These are phyloP conservation scores for Eupithecia centaureata DNA, from an alignment of 2,888 invertebrate species.

Conservation along the genomic window DNA sequence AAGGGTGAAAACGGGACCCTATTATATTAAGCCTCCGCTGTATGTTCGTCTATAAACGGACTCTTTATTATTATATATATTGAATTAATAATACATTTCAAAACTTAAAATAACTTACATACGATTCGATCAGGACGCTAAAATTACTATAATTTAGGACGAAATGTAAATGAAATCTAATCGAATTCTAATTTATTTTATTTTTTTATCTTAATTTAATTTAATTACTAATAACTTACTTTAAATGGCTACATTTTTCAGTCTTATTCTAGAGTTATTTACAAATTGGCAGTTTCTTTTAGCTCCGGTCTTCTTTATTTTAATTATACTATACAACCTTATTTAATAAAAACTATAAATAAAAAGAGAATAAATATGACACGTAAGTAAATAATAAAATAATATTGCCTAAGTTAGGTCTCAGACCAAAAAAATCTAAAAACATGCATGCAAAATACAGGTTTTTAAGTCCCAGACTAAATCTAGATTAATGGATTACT, in stretches of 20 bases:
- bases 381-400: too few species aligned
- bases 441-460: too few species aligned
- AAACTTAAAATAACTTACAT: neutral
- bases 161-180: conserved; percentile 47
- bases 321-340: conserved; percentile 12
- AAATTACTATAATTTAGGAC: conserved; percentile 68
- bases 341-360: neutral
- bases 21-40: too few species aligned
- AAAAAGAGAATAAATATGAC: neutral
- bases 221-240: neutral
- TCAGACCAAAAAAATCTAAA: neutral
- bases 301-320: conserved; percentile 64
- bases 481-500: neutral
- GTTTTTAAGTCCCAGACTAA: too few species aligned
- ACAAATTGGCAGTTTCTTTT: conserved; percentile 76
- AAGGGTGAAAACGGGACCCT: too few species aligned
- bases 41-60: too few species aligned
- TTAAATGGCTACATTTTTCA: conserved; percentile 59
- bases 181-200: too few species aligned
- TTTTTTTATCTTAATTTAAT: conserved; percentile 7
- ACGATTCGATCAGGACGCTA: conserved; percentile 72
- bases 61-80: too few species aligned
- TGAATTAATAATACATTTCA: too few species aligned
- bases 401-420: neutral
- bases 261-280: conserved; percentile 70